Evolutionary conservation across 2,797 vertebrate genomes (phyloP), one percentile per base, ranked within the genome.

Genomic region (Sparidentex hasta): DNA sequence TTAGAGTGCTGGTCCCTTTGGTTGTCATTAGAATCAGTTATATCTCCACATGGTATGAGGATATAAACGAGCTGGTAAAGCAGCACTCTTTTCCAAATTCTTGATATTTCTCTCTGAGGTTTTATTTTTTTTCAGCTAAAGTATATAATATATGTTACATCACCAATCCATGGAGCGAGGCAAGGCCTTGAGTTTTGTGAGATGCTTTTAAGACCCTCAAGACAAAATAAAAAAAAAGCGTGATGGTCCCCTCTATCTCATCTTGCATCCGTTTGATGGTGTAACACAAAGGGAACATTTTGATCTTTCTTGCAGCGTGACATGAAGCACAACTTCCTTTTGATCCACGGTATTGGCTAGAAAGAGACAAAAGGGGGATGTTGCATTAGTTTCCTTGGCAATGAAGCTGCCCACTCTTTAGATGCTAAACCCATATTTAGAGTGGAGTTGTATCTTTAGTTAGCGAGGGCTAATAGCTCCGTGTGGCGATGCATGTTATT

Each of bases 331-430:
- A 77, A 76, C 65, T 84, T 85, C 71, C 85, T 86, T 93, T 92
- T 92, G 79, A 91, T 91, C 84, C 12, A 14, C 33, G 21, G 51
- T 51, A 76, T 55, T 72, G 56, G 72, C 76, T 1, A 14, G 63
- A 74, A 81, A 63, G 38, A 75, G 64, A 88, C 81, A 79, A 83
- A 75, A 80, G 73, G 5, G 55, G 67, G 41, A 25, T 21, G 78
- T 50, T 78, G 68, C 87, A 90, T 92, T 87, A 76, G 90, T 91
- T 85, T 90, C 90, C 92, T 62, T 91, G 89, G 88, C 74, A 62
- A 92, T 91, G 84, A 87, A 83, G 82, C 78, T 55, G 58, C 83
- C 74, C 74, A 41, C 82, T 82, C 63, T 51, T 63, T 27, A 63
- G 65, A 20, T 12, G 9, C 61, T 47, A 81, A 91, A 83, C 76